phyloP scores from a whole-genome alignment of 2,797 vertebrate species.

The Nyctalus aviator region DNA sequence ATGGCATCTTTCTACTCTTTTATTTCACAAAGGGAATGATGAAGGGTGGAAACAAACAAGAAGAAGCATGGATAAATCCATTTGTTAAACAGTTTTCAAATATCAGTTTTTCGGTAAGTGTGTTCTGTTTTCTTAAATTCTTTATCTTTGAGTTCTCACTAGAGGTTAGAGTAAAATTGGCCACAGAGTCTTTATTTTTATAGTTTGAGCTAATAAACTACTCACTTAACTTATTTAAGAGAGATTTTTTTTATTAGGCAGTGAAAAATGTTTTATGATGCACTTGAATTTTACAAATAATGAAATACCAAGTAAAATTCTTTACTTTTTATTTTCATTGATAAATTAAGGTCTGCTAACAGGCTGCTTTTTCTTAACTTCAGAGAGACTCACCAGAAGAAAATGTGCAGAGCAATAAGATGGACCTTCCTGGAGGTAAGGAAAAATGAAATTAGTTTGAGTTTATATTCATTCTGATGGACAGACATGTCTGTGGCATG shows the following conservation, averaged over 20 bases:
- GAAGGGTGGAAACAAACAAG: conserved; percentile 96
- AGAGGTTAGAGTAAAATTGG: not conserved
- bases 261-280: conserved; percentile 13
- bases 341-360: conserved; percentile 23
- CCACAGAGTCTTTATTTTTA: not conserved
- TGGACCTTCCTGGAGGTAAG: conserved; percentile 92
- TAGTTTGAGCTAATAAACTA: not conserved
- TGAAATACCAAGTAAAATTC: not conserved
- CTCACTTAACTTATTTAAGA: not conserved
- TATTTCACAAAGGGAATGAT: conserved; percentile 92
- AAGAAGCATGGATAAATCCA: conserved; percentile 97
- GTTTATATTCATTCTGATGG: not conserved
- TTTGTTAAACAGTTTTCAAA: conserved; percentile 97
- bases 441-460: not conserved
- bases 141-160: not conserved
- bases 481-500: not conserved
- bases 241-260: not conserved
- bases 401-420: conserved; percentile 94
- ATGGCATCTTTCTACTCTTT: conserved; percentile 77
- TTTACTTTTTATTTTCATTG: conserved; percentile 18
- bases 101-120: conserved; percentile 96
- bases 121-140: not conserved
- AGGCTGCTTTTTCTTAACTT: conserved; percentile 71
- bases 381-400: conserved; percentile 97
- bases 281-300: conserved; percentile 16